phyloP scores from a whole-genome alignment of 1,140 invertebrate genomes.

The Gryon sp. region DNA sequence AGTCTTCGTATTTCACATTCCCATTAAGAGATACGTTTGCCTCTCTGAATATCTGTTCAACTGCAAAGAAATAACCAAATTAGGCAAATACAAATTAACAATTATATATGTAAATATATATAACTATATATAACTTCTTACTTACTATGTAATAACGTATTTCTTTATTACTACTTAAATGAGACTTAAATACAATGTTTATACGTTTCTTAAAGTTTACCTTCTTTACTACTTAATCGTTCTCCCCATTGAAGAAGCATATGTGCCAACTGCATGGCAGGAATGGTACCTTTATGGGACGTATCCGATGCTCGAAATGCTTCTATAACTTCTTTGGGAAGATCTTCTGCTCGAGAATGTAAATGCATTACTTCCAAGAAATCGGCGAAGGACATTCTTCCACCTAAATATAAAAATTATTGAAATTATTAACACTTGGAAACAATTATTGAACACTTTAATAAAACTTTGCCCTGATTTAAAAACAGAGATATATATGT shows the following conservation, averaged over 20 bases:
- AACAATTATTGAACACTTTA: no score
- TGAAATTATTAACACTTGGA: not conserved
- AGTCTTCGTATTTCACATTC: constrained; percentile 93
- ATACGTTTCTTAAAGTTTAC: constrained; percentile 80
- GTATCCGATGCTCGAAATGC: constrained; percentile 93
- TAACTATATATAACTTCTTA: constrained; percentile 28
- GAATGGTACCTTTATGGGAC: constrained; percentile 86
- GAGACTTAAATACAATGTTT: no score
- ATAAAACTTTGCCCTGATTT: no score
- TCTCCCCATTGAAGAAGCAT: constrained; percentile 95
- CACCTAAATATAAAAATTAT: constrained; percentile 80
- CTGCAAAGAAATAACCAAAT: constrained; percentile 79
- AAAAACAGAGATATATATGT: no score
- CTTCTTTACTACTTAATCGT: constrained; percentile 92
- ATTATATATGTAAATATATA: constrained; percentile 9
- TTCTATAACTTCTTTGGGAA: constrained; percentile 92
- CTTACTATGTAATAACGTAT: no score
- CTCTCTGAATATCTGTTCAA: constrained; percentile 95
- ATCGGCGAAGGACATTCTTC: constrained; percentile 96
- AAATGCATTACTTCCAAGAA: constrained; percentile 97
- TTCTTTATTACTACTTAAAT: no score
- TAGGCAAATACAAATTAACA: not conserved
- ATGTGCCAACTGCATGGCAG: constrained; percentile 90
- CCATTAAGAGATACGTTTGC: constrained; percentile 92
- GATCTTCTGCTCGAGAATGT: constrained; percentile 91